Evolutionary conservation across 2,888 invertebrate species (phyloP), one percentile per base, ranked within the genome.

Genomic region (Allygus modestus): DNA sequence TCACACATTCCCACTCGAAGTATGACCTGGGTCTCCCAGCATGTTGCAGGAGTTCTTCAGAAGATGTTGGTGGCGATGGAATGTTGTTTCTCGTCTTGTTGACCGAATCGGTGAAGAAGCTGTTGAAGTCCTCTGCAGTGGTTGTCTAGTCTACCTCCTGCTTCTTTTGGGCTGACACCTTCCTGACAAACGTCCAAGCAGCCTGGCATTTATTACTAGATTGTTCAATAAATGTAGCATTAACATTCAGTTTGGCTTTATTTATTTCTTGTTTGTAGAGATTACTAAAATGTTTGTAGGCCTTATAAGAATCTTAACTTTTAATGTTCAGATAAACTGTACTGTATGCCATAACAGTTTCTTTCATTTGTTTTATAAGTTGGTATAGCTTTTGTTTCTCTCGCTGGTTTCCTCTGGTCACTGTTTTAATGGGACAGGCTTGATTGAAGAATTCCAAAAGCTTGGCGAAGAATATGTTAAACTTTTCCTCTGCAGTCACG

Each of bases 181-280:
- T 73, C 0, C 73, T 1, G 7, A 23, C 20, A 1, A 33, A n/a
- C 1, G 41, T 41, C 37, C 37, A 73, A 28, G 73, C 41, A 7
- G 73, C 41, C 17, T 33, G 41, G 20, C 37, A 73, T 43, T 41
- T 33, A 12, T 73, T 20, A 9, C 12, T 20, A 0, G 41, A 73
- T 0, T 7, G 11, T 41, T 73, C 43, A 73, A 73, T 73, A 41
- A 73, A 43, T 20, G 4, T 23, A 11, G 23, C 73, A 73, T 43
- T 73, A 5, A 43, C 7, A 37, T 41, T 41, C 20, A 73, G 23
- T 41, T 43, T 73, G 7, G 71, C 37, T 37, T 37, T 37, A 37
- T 71, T 71, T n/a, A 71, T 33, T 33, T 71, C 33, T 37, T 17
- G 33, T n/a, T 73, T 73, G 23, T 73, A 73, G 4, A 41, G 73